Conservation (phyloP, 2,113 vertebrate species). For the Oostethus manadensis region DNA sequence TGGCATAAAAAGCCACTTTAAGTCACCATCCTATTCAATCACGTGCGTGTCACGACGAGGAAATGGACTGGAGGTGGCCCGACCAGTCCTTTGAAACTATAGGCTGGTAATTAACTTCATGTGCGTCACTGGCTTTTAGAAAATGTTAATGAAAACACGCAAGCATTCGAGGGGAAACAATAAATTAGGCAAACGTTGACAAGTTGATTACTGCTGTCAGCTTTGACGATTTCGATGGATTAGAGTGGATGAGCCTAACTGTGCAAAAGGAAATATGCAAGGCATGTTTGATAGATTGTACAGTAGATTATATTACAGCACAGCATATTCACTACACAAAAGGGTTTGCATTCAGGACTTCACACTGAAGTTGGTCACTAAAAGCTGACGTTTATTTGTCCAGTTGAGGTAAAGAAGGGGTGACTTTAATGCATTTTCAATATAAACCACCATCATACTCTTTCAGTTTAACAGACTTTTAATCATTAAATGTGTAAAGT, state of each 20-base stretch:
- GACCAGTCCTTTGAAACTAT: not conserved
- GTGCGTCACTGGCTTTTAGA: not conserved
- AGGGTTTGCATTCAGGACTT: not conserved
- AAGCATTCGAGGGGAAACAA: not conserved
- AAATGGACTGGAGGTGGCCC: not conserved
- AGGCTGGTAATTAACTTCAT: not conserved
- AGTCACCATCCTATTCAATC: not conserved
- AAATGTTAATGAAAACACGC: no score
- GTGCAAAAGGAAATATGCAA: not conserved
- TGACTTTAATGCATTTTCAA: conserved; percentile 17
- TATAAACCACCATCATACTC: conserved; percentile 45
- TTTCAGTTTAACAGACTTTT: conserved; percentile 49
- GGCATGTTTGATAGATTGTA: not conserved
- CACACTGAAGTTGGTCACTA: not conserved
- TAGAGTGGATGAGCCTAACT: not conserved
- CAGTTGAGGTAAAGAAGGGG: not conserved
- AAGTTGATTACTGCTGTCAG: not conserved
- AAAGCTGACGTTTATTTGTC: not conserved
- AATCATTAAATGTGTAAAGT: conserved; percentile 36
- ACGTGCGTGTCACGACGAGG: not conserved
- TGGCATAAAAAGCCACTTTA: not conserved
- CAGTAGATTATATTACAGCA: no score
- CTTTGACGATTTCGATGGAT: not conserved
- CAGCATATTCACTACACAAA: not conserved
- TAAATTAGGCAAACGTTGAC: not conserved